Evolutionary conservation across 2,888 invertebrate genomes (phyloP).

Genomic region (Silvanus unidentatus): DNA sequence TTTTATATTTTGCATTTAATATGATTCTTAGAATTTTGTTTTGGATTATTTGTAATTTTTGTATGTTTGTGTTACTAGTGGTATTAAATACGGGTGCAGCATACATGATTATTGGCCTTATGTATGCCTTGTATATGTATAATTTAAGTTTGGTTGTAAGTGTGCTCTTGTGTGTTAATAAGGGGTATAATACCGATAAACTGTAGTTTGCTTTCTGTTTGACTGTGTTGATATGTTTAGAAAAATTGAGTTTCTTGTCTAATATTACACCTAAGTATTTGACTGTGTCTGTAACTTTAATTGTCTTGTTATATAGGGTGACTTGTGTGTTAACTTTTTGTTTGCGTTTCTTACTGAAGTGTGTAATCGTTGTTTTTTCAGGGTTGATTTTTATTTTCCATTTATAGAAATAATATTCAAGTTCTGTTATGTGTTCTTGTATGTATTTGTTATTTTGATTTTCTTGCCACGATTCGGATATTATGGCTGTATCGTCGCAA

Average conservation of each 20-base stretch:
- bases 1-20: neutral
- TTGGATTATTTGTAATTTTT: neutral
- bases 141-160: neutral
- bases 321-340: neutral
- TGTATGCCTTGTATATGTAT: neutral
- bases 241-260: neutral
- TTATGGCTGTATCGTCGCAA: no score
- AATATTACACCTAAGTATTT: neutral
- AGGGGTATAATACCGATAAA: neutral
- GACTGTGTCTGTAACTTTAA: neutral
- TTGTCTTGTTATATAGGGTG: neutral
- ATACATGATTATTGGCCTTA: neutral
- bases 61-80: neutral
- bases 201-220: neutral
- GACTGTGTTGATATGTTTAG: neutral
- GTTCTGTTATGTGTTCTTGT: no score
- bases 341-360: no score
- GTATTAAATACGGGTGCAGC: neutral
- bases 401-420: no score
- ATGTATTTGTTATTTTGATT: neutral
- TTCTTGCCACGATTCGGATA: no score
- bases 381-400: neutral
- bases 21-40: neutral
- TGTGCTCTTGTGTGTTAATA: neutral
- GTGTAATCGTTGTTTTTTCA: neutral